Evolutionary conservation across 2,797 vertebrate species (phyloP).

Genomic region (Sebastes reedi): DNA sequence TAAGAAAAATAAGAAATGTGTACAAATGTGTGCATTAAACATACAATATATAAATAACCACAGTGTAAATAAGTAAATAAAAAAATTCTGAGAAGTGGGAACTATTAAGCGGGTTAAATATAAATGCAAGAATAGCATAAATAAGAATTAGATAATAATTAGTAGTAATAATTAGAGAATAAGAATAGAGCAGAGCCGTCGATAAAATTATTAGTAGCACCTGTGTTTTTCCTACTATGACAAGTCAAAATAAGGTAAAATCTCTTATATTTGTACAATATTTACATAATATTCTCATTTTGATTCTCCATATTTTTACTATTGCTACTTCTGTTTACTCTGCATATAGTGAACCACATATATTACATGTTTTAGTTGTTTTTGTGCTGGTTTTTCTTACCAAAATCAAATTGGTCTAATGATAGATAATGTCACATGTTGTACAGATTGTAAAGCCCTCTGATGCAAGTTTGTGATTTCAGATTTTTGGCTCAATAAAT

Average conservation of each 20-base stretch:
- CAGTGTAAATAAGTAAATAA: no score
- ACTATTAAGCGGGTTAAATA: no score
- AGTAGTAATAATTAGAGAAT: no score
- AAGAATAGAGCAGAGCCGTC: neutral
- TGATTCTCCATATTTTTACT: neutral
- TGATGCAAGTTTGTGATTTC: neutral
- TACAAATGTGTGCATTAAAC: no score
- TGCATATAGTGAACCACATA: neutral
- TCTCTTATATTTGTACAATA: neutral
- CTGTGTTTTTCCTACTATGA: neutral
- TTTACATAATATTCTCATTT: neutral
- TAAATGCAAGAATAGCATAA: no score
- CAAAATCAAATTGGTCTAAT: neutral
- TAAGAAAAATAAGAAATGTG: no score
- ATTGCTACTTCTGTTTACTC: neutral
- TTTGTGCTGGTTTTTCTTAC: neutral
- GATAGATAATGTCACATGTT: no score
- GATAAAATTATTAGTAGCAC: neutral
- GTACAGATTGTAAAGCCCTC: neutral
- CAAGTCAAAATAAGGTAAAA: neutral
- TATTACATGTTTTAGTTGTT: neutral
- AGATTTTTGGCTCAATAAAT: neutral
- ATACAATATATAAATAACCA: no score
- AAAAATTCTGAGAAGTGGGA: no score
- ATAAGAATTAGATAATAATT: no score